A percentile compares a stretch with the other conserved stretches of the same genome.
phyloP scores from a whole-genome alignment of 2,888 invertebrate genomes.

The Theodoxus fluviatilis region DNA sequence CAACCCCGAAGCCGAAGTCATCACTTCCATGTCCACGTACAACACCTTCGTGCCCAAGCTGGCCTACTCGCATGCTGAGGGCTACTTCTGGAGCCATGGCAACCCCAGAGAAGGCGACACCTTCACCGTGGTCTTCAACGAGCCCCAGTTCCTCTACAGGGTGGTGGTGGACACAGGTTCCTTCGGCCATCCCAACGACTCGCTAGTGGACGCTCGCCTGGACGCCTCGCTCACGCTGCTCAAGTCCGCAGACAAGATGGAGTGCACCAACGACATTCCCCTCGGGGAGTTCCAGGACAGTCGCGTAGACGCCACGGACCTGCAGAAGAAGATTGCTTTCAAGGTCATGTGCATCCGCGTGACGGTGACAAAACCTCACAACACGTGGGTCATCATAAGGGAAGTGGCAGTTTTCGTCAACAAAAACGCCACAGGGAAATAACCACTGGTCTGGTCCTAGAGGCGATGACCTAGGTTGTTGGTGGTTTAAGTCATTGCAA shows the following conservation, averaged over 20 bases:
- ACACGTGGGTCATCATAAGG: constrained; percentile 63
- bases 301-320: constrained; percentile 44
- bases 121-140: constrained; percentile 57
- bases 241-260: constrained; percentile 28
- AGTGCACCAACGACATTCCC: constrained; percentile 39
- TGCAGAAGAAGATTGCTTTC: constrained; percentile 37
- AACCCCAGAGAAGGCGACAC: constrained; percentile 51
- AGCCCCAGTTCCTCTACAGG: constrained; percentile 47
- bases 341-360: constrained; percentile 61
- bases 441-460: neutral
- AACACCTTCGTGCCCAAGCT: constrained; percentile 57
- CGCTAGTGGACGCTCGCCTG: constrained; percentile 46
- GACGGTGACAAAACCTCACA: constrained; percentile 52
- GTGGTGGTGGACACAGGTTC: constrained; percentile 59
- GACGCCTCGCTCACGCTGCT: constrained; percentile 45
- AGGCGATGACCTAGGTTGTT: neutral
- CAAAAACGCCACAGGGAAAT: too few relatives aligned
- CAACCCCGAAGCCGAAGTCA: constrained; percentile 62
- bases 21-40: constrained; percentile 57
- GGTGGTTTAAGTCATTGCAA: neutral
- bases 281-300: constrained; percentile 52
- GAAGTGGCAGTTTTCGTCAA: constrained; percentile 61
- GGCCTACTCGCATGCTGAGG: constrained; percentile 58
- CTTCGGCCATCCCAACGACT: constrained; percentile 49
- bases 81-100: constrained; percentile 64